Evolutionary conservation across 2,113 vertebrate genomes (phyloP).

Genomic region (Limanda limanda): DNA sequence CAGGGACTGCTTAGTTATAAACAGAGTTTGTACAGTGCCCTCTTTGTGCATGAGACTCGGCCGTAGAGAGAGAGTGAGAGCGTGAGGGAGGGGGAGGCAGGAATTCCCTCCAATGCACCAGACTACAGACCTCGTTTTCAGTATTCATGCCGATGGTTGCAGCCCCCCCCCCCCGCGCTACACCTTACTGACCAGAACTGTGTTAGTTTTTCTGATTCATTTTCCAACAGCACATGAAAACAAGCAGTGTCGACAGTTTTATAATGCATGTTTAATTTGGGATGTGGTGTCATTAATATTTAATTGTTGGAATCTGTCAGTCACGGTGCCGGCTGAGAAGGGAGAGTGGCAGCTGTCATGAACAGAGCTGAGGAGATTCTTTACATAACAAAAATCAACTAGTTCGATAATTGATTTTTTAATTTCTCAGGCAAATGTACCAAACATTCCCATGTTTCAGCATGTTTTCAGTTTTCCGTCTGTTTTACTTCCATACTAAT

Average conservation of each 20-base stretch:
- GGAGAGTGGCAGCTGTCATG: neutral
- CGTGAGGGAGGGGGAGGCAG: slow-evolving; percentile 53
- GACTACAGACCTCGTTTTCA: slow-evolving; percentile 76
- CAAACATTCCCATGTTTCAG: no score
- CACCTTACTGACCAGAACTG: slow-evolving; percentile 56
- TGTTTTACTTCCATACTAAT: no score
- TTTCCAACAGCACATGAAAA: slow-evolving; percentile 15
- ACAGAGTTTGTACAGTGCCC: slow-evolving; percentile 86
- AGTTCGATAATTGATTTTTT: no score
- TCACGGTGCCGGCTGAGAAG: neutral
- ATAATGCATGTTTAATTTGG: slow-evolving; percentile 25
- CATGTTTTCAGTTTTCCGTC: no score
- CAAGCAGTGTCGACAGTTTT: slow-evolving; percentile 17
- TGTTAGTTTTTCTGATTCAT: slow-evolving; percentile 34
- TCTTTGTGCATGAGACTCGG: slow-evolving; percentile 86
- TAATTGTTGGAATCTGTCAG: slow-evolving; percentile 19
- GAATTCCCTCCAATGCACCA: slow-evolving; percentile 83
- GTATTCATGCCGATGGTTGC: slow-evolving; percentile 59
- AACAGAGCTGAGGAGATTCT: neutral
- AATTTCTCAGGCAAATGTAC: no score
- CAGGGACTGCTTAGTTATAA: slow-evolving; percentile 88
- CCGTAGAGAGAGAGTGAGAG: slow-evolving; percentile 49
- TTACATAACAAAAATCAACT: neutral
- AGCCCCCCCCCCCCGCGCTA: slow-evolving; percentile 11
- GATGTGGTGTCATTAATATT: slow-evolving; percentile 20